Base-by-base conservation (phyloP, 2,113 vertebrate species). In the Fukomys damarensis region DNA sequence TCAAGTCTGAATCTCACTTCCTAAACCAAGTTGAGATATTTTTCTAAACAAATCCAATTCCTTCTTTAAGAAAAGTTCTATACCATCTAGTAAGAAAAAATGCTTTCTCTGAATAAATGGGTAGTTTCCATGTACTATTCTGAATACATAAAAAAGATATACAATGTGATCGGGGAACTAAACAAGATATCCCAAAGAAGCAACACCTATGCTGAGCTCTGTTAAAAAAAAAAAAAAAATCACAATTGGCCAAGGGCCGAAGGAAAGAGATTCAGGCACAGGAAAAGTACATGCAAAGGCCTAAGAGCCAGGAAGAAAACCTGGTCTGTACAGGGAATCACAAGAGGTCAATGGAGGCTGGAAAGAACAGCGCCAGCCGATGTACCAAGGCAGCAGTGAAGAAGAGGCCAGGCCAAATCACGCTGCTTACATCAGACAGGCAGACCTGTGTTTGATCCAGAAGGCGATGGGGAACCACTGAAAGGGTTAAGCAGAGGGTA, bases 21-120 rank as follows among this genome's bases (percentile, higher is more conserved):
- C 87, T 82, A 93, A 58, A 59, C 38, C 43, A 72, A 59, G 6
- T 49, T 52, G 66, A 86, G 46, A 43, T n/a, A 61, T 59, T 63
- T 95, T 93, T 32, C 59, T 79, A 41, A 93, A 86, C 9, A 72
- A 93, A 92, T 86, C 3, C 22, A 86, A 35, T 66, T 65, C 17
- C 22, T 79, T 76, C 66, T 81, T 92, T 17, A 83, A 89, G 30
- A 97, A 66, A 91, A 89, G n/a, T 74, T 41, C 28, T 38, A 16
- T 49, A 35, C 12, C 38, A 38, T 70, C 30, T 65, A 10, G 35
- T 38, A 83, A 81, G 20, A 4, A 66, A 24, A 54, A 56, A 32
- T 26, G 12, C 41, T 83, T 77, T 46, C 17, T 28, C 22, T 12
- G 20, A 24, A 79, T 38, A 41, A 22, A 41, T 7, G 35, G 20